phyloP scores from a whole-genome alignment of 2,888 invertebrate species.

The Plebejus melissa region DNA sequence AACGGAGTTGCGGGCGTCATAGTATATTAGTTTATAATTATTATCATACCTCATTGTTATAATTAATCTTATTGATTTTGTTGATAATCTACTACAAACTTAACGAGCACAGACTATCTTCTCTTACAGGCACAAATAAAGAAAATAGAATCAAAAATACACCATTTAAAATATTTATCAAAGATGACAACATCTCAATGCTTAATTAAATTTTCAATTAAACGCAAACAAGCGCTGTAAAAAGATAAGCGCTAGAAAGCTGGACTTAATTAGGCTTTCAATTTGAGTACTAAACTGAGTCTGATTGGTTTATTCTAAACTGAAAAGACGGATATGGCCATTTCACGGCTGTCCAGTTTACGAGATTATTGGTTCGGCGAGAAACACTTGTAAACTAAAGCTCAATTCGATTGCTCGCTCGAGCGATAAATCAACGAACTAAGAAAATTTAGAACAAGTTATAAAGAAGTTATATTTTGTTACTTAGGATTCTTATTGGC shows the following conservation, averaged over 20 bases:
- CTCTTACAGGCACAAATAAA: background rate
- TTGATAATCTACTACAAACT: too few relatives aligned
- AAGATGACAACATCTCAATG: background rate
- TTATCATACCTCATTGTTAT: too few relatives aligned
- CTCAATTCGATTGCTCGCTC: background rate
- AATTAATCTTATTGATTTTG: too few relatives aligned
- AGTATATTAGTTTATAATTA: too few relatives aligned
- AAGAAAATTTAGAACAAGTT: too few relatives aligned
- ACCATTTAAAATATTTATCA: background rate
- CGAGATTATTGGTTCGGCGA: background rate
- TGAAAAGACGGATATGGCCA: background rate
- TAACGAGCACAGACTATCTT: too few relatives aligned
- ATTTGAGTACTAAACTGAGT: constrained; percentile 19
- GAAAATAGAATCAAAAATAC: background rate
- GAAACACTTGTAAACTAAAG: background rate
- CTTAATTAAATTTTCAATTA: background rate
- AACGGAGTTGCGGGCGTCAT: too few relatives aligned
- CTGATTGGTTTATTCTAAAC: constrained; percentile 23
- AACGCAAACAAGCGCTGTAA: background rate
- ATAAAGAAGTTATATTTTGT: too few relatives aligned
- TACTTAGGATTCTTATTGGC: too few relatives aligned
- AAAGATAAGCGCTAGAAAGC: constrained; percentile 22
- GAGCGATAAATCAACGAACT: background rate
- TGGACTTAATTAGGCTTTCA: constrained; percentile 22
- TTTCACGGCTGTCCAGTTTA: constrained; percentile 1